phyloP scores from a whole-genome alignment of 35 echinoderm and acorn worm species.

The Eucidaris tribuloides region DNA sequence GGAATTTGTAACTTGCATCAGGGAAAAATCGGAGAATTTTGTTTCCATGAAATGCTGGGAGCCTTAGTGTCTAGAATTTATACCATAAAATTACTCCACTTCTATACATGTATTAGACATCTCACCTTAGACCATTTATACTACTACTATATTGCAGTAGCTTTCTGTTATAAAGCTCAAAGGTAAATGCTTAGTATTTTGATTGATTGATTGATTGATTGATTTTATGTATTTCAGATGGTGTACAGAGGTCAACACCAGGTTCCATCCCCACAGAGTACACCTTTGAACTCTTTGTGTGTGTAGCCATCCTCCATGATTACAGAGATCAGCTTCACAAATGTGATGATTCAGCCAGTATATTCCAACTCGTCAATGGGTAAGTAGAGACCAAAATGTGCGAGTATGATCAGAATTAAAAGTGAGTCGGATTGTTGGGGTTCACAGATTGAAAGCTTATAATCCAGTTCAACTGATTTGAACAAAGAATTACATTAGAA shows the following conservation, averaged over 20 bases:
- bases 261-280: conserved; percentile 75
- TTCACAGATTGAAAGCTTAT: too few relatives aligned
- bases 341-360: conserved; percentile 44
- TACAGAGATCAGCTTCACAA: conserved; percentile 31
- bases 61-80: too few relatives aligned
- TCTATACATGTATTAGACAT: too few relatives aligned
- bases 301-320: conserved; percentile 79
- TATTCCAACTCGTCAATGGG: conserved; percentile 82
- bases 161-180: not conserved
- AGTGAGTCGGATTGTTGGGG: not conserved
- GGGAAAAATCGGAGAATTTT: too few relatives aligned
- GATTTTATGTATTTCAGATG: conserved; percentile 2
- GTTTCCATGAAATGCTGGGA: too few relatives aligned
- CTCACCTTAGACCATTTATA: too few relatives aligned
- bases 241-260: conserved; percentile 32
- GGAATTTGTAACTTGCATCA: too few relatives aligned
- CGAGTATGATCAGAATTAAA: not conserved
- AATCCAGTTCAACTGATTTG: too few relatives aligned
- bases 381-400: conserved; percentile 42
- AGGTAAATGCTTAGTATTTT: not conserved
- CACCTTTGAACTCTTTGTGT: conserved; percentile 96
- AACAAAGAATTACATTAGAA: too few relatives aligned
- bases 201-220: not conserved
- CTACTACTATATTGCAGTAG: too few relatives aligned
- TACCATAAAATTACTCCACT: too few relatives aligned